Conservation (phyloP, 2,888 invertebrate genomes). For the Tillus elongatus region DNA sequence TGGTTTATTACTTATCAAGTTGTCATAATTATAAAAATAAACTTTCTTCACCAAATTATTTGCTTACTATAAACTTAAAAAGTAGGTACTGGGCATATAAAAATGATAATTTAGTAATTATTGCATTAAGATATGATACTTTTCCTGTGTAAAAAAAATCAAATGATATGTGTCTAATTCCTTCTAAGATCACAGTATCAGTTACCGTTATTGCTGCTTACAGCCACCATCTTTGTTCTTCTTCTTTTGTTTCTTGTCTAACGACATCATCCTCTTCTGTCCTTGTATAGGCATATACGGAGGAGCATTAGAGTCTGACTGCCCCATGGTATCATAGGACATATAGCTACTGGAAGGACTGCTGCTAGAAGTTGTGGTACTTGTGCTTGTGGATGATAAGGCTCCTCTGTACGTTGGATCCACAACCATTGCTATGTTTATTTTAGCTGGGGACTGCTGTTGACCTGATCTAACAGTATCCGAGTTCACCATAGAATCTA, state of each 20-base stretch:
- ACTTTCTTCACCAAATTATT: no score
- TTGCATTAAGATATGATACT: no score
- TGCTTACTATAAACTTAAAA: no score
- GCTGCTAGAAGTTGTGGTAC: constrained; percentile 34
- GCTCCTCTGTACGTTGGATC: constrained; percentile 53
- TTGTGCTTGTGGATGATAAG: constrained; percentile 35
- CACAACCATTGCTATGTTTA: constrained; percentile 56
- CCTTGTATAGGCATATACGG: constrained; percentile 75
- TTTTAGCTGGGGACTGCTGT: constrained; percentile 1
- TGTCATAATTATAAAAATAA: no score
- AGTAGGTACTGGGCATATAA: no score
- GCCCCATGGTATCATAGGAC: constrained; percentile 25
- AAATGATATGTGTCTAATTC: no score
- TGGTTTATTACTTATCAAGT: no score
- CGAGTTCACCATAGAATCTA: not conserved
- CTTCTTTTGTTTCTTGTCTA: constrained; percentile 49
- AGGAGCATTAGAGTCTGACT: constrained; percentile 46
- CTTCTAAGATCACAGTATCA: no score
- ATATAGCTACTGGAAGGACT: constrained; percentile 33
- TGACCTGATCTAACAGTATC: not conserved
- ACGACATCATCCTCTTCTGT: constrained; percentile 55
- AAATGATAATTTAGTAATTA: no score
- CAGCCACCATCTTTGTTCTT: constrained; percentile 37
- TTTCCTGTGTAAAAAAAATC: no score
- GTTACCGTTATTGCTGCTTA: constrained; percentile 34